Conservation (phyloP, 35 echinoderm and acorn worm genomes). For the Heliocidaris tuberculata region DNA sequence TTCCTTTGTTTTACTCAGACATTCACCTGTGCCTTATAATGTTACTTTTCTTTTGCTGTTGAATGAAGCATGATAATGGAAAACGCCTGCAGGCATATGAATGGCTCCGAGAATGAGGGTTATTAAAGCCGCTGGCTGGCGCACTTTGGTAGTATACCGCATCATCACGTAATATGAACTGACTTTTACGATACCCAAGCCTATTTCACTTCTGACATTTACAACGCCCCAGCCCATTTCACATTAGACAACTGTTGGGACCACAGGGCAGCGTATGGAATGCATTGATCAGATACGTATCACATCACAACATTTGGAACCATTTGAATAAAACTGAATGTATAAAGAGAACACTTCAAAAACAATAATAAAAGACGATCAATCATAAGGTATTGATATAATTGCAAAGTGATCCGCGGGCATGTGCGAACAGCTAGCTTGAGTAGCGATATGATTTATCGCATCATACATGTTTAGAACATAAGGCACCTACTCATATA, state of each 20-base stretch:
- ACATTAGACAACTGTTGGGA: not conserved
- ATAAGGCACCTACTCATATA: not conserved
- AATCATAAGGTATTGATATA: not conserved
- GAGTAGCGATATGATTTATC: not conserved
- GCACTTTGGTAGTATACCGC: not conserved
- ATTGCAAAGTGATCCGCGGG: not conserved
- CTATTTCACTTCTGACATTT: not conserved
- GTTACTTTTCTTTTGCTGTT: not conserved
- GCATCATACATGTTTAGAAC: not conserved
- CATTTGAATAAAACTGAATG: not conserved
- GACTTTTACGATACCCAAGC: not conserved
- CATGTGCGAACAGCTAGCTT: not conserved
- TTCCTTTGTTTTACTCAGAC: conserved; percentile 4
- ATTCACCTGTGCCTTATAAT: conserved; percentile 17
- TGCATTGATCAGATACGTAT: not conserved
- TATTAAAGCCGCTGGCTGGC: not conserved
- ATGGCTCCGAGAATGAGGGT: not conserved
- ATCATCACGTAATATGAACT: conserved; percentile 13
- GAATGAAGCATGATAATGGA: conserved; percentile 1
- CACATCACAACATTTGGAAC: not conserved
- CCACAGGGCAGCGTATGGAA: not conserved
- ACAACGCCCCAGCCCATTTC: not conserved
- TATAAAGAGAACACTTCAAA: not conserved
- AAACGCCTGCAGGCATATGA: not conserved
- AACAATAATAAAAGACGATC: not conserved